These are phyloP conservation scores for Anthopleura sola DNA, from an alignment of 64 coral and sea anemone genomes.

Conservation along the genomic window DNA sequence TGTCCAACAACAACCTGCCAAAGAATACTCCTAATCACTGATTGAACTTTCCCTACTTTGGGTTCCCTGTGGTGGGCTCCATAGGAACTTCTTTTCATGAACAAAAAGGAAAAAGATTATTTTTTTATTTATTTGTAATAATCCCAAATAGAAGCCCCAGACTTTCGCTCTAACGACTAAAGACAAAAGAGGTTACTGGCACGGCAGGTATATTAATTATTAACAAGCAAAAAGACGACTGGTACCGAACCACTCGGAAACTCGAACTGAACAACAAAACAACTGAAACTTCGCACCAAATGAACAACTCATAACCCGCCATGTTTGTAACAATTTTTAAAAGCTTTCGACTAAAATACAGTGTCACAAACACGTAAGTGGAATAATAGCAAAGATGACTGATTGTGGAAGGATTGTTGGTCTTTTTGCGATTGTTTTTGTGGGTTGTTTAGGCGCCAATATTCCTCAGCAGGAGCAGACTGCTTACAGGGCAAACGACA, in stretches of 20 bases:
- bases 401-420: neutral
- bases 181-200: neutral
- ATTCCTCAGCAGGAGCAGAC: conserved; percentile 12
- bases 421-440: neutral
- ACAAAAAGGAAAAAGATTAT: no score
- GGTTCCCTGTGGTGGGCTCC: no score
- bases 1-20: no score
- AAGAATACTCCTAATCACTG: no score
- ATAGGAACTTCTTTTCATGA: no score
- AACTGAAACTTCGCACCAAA: neutral
- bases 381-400: neutral
- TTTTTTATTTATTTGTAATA: no score
- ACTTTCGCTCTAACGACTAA: neutral
- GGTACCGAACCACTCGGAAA: conserved; percentile 4
- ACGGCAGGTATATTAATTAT: conserved; percentile 5
- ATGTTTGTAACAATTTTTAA: neutral
- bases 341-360: neutral
- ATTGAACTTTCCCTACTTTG: no score
- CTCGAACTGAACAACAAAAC: neutral
- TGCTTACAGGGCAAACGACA: conserved; percentile 18
- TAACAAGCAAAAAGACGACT: neutral
- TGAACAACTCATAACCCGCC: neutral
- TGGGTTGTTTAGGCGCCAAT: conserved; percentile 4
- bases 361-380: neutral
- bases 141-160: neutral